phyloP scores from a whole-genome alignment of 2,888 invertebrate genomes.

The Thumatha senex region DNA sequence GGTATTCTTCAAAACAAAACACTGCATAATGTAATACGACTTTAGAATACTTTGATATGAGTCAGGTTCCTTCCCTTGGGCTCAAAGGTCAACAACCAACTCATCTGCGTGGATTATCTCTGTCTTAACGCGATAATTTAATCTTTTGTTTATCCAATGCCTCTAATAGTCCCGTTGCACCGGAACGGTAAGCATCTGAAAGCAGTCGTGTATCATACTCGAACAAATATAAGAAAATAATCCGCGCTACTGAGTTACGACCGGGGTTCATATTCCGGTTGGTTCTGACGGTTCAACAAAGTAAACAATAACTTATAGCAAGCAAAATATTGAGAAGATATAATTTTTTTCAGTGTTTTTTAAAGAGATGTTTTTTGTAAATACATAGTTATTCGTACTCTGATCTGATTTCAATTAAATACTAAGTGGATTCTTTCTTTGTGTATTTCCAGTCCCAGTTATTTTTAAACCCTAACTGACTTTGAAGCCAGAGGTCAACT shows the following conservation, averaged over 20 bases:
- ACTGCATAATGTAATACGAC: too few relatives aligned
- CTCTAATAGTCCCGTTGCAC: constrained; percentile 74
- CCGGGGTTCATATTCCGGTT: constrained; percentile 49
- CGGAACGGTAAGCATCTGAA: constrained; percentile 64
- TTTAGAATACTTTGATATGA: constrained; percentile 44
- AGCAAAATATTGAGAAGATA: constrained; percentile 37
- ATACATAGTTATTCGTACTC: too few relatives aligned
- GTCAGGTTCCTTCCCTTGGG: constrained; percentile 51
- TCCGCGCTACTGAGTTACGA: constrained; percentile 69
- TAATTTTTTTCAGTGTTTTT: background rate
- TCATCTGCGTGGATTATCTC: constrained; percentile 79
- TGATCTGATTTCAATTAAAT: too few relatives aligned
- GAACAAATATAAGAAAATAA: constrained; percentile 74
- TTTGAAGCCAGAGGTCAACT: too few relatives aligned
- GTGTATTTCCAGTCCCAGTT: too few relatives aligned
- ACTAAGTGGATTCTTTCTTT: too few relatives aligned
- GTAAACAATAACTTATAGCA: constrained; percentile 47
- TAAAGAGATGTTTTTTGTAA: too few relatives aligned
- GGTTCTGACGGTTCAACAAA: constrained; percentile 50
- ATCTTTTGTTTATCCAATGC: constrained; percentile 80
- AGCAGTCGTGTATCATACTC: constrained; percentile 75
- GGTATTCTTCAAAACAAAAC: too few relatives aligned
- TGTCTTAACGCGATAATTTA: constrained; percentile 78
- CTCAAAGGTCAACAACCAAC: constrained; percentile 78
- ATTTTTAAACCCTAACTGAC: too few relatives aligned